These are phyloP conservation scores for Theocolax elegans DNA, from an alignment of 1,140 invertebrate genomes.

Conservation along the genomic window DNA sequence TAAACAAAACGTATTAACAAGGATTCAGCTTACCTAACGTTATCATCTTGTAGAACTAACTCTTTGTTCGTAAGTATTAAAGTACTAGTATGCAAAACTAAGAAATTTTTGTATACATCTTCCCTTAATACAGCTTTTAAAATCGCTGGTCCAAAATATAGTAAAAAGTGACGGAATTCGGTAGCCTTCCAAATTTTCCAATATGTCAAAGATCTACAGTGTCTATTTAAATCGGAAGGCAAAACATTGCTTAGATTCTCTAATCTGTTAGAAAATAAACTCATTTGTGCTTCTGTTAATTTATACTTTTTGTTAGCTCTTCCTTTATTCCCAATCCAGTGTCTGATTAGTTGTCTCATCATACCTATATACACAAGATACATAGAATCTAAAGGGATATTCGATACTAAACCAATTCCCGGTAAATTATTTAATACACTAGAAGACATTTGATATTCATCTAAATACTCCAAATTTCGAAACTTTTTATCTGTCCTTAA, in stretches of 20 bases:
- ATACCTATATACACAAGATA: constrained; percentile 51
- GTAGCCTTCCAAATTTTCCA: constrained; percentile 55
- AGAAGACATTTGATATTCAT: constrained; percentile 30
- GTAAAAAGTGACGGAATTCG: constrained; percentile 53
- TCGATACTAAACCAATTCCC: constrained; percentile 44
- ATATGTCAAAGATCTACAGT: constrained; percentile 46
- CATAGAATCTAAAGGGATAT: constrained; percentile 51
- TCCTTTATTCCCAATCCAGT: constrained; percentile 45
- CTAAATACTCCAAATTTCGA: constrained; percentile 17
- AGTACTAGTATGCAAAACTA: constrained; percentile 43
- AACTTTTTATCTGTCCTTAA: constrained; percentile 39
- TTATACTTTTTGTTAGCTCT: constrained; percentile 32
- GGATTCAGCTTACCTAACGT: constrained; percentile 36
- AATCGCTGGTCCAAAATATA: constrained; percentile 52
- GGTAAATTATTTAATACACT: constrained; percentile 39
- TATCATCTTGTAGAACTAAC: neutral
- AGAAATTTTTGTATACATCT: constrained; percentile 42
- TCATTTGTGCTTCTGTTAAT: neutral
- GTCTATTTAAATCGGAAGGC: constrained; percentile 34
- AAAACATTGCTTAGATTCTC: constrained; percentile 25
- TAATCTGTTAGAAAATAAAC: constrained; percentile 5
- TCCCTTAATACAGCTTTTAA: constrained; percentile 38
- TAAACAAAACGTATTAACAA: constrained; percentile 42
- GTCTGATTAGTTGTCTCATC: constrained; percentile 46
- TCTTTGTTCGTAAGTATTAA: constrained; percentile 11